phyloP scores from a whole-genome alignment of 1,140 invertebrate genomes.

The Drosophila cardini region DNA sequence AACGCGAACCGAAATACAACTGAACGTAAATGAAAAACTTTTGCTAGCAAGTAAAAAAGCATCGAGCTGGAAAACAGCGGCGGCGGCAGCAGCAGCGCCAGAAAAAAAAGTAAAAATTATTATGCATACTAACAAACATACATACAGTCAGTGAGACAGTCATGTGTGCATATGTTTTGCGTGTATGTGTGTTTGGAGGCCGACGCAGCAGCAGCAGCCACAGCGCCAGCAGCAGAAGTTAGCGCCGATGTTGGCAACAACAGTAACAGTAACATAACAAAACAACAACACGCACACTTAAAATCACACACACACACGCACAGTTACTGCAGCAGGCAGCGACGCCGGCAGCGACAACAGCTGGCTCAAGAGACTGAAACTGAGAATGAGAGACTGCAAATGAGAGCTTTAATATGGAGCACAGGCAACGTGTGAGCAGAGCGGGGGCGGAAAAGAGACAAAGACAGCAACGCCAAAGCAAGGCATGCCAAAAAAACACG shows the following conservation, averaged over 20 bases:
- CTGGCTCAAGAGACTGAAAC: conserved; percentile 38
- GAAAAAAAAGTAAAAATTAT: conserved; percentile 72
- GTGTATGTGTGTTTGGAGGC: conserved; percentile 68
- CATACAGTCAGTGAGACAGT: conserved; percentile 5
- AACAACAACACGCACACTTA: conserved; percentile 4
- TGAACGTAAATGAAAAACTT: conserved; percentile 84
- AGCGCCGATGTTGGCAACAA: conserved; percentile 47
- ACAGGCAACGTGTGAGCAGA: conserved; percentile 7
- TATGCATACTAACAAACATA: conserved; percentile 69
- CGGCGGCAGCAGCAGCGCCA: background rate
- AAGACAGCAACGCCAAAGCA: conserved; percentile 23
- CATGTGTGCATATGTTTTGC: conserved; percentile 14
- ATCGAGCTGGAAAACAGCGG: conserved; percentile 73
- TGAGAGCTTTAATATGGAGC: conserved; percentile 19
- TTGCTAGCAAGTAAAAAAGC: conserved; percentile 83
- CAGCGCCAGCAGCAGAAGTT: conserved; percentile 46
- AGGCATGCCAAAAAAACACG: conserved; percentile 54
- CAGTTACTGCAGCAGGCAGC: conserved; percentile 7
- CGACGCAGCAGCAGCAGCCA: conserved; percentile 52
- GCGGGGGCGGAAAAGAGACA: conserved; percentile 20
- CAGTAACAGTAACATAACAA: conserved; percentile 54
- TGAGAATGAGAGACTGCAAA: conserved; percentile 40
- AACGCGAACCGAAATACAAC: conserved; percentile 84
- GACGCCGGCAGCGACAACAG: conserved; percentile 30
- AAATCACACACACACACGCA: conserved; percentile 21